phyloP scores from a whole-genome alignment of 2,113 vertebrate species.

The Raphicerus campestris region DNA sequence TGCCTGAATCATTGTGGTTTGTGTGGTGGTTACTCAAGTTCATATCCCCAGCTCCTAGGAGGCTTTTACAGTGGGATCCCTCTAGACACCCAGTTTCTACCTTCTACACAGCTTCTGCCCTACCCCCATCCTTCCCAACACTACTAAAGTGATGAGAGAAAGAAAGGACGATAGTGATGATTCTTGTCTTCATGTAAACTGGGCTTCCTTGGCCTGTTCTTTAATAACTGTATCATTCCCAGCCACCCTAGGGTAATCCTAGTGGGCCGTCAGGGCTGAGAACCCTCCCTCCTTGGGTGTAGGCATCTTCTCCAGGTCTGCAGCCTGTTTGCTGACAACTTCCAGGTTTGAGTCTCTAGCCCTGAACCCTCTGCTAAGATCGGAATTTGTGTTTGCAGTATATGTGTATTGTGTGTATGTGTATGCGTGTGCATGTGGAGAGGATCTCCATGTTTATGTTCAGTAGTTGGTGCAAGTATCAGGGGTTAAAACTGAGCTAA shows the following conservation, averaged over 20 bases:
- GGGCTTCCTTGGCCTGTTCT: background rate
- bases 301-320: background rate
- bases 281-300: background rate
- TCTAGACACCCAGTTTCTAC: background rate
- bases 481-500: background rate
- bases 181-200: background rate
- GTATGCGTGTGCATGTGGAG: background rate
- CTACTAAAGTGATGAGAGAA: background rate
- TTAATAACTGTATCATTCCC: background rate
- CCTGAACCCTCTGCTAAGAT: background rate
- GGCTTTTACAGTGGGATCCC: background rate
- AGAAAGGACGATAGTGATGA: background rate
- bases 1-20: background rate
- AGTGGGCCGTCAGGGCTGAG: background rate
- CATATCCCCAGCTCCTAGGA: background rate
- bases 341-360: background rate
- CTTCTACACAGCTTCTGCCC: background rate
- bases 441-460: background rate
- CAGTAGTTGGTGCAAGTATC: background rate
- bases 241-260: background rate
- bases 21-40: background rate
- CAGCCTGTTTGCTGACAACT: background rate
- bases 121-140: background rate
- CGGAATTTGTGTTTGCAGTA: background rate
- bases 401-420: background rate